Base-by-base conservation (phyloP, 2,888 invertebrate species). In the Chymomyza procnemis region DNA sequence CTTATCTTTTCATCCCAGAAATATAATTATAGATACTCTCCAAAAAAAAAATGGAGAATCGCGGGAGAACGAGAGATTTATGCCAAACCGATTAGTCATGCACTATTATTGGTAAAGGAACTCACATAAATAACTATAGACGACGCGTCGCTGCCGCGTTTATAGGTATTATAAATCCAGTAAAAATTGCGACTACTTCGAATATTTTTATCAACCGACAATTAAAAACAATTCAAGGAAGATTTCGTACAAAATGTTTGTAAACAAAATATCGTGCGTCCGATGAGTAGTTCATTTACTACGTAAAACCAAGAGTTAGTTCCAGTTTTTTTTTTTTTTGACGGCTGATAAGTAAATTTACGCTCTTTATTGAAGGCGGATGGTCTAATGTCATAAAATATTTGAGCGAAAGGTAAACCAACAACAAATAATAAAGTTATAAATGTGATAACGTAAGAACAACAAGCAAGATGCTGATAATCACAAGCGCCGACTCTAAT, bases 141-240 rank as follows among this genome's bases (percentile, higher is more conserved):
- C 46, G 12, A 12, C 6, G 12, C 6, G 12, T 9, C 34, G 34
- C 34, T 41, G 34, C 34, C 34, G 34, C 12, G 9, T 41, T 41
- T 41, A 12, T 41, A 41, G 34, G 4, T 47, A 34, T 22, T 62
- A 52, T 62, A 9, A 41, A 9, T 41, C 34, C n/a, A n/a, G 18
- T 69, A 73, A 73, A 73, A 73, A 64, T 26, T 12, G 56, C 14
- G 48, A 8, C n/a, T 41, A 16, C 34, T 9, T 41, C 34, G 34
- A 41, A 12, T 30, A 12, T 41, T 41, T 46, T n/a, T 18, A 26
- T 3, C 62, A 41, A 16, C 6, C 18, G 3, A 50, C 65, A 66
- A 75, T 64, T 58, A 64, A 59, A 46, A 63, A 55, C 48, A 78
- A 69, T 80, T 80, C 76, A 76, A 67, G 66, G 68, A 0, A 41